Percentiles rank a stretch among this genome's conserved stretches.
Conservation (phyloP, 2,888 invertebrate genomes). For the Polyommatus icarus region DNA sequence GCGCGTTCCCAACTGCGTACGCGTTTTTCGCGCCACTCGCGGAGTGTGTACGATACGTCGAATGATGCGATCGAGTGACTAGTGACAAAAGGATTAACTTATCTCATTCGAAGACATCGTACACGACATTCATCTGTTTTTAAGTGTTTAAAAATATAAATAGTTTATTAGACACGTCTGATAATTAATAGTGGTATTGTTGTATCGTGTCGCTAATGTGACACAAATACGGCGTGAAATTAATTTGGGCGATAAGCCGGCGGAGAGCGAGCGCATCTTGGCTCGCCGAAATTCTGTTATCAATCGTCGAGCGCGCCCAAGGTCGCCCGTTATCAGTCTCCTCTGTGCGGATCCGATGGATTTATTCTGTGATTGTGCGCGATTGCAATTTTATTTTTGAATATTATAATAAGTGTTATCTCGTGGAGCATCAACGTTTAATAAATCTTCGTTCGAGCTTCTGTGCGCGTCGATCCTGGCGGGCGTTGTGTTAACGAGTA, state of each 20-base stretch:
- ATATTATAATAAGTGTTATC: background rate
- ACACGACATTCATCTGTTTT: background rate
- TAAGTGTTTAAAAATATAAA: background rate
- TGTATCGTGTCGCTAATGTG: constrained; percentile 56
- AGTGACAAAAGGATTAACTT: constrained; percentile 42
- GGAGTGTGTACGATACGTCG: constrained; percentile 24
- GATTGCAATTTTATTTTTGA: constrained; percentile 51
- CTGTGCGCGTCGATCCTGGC: constrained; percentile 15
- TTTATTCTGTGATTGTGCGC: constrained; percentile 68
- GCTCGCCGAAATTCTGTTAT: constrained; percentile 73
- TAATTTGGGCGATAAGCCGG: constrained; percentile 64
- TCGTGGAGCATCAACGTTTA: background rate
- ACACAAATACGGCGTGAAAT: constrained; percentile 71
- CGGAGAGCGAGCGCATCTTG: constrained; percentile 49
- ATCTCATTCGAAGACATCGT: background rate
- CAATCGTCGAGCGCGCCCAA: constrained; percentile 68
- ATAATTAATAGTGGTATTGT: constrained; percentile 31
- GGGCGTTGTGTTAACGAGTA: constrained; percentile 26
- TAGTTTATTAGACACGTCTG: constrained; percentile 20
- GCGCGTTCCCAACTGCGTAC: constrained; percentile 55
- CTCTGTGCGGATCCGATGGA: constrained; percentile 58
- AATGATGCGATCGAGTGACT: constrained; percentile 47
- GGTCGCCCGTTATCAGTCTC: constrained; percentile 70
- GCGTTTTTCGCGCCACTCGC: constrained; percentile 37
- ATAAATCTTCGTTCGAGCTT: background rate